Evolutionary conservation across 2,888 invertebrate genomes (phyloP), one percentile per base, ranked within the genome.

Genomic region (Phyto melanocephala): DNA sequence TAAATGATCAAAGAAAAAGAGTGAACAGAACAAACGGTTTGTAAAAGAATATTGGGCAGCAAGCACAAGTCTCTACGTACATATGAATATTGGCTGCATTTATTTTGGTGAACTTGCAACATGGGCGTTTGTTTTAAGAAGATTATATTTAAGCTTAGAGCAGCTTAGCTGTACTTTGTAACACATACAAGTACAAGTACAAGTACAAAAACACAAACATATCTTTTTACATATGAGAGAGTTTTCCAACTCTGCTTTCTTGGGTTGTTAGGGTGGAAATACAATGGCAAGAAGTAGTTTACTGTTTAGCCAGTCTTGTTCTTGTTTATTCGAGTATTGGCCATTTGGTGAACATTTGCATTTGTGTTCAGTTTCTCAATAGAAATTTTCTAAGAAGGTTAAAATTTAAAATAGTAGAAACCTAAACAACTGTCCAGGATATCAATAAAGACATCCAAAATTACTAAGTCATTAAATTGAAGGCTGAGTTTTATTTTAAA

Each of bases 111-210:
- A 75, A 71, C 71, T 82, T 82, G 75, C 79, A 82, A 45, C 79
- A 82, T 75, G 81, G 81, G 79, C 78, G 79, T 82, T 82, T 79
- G 79, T 71, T 79, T 54, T 62, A 24, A 54, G 50, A 65, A 71
- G 79, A 82, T 82, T 82, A 79, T 82, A 79, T 79, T 82, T 45
- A 76, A 79, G 82, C 82, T 82, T 82, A 71, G 20, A 79, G 54
- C 76, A 82, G 82, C 82, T 82, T 79, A 82, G 82, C 82, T 76
- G 79, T 82, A 82, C 79, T 82, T 82, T 82, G 79, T 79, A 82
- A 82, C 67, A 82, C 71, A 82, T 79, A 82, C 68, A 54, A 71
- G 54, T 72, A 52, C 35, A 45, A 54, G 37, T 6, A 28, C 28
- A 28, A 28, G 28, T 6, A 6, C 28, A 28, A 28, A 28, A 28